Evolutionary conservation across 2,888 invertebrate species (phyloP), one percentile per base, ranked within the genome.

Genomic region (Rhyacophila evoluta): DNA sequence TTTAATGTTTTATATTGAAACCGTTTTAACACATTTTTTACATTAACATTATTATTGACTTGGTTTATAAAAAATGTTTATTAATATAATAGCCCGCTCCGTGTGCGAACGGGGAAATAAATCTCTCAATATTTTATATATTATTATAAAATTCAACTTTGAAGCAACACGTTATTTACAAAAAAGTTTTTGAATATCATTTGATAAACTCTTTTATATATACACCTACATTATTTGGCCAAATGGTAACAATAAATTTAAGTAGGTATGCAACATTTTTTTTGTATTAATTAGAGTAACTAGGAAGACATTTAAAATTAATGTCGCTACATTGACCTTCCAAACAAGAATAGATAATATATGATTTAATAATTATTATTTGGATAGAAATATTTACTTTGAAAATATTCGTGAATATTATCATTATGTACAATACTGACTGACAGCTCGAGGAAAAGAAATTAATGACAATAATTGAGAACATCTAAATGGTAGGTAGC

Each of bases 181-280:
- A 75, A 75, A 75, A 72, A 69, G 33, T 67, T 37, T 55, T 69
- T 75, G 72, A 70, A 74, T 70, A 76, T 76, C 73, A 77, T 68
- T 73, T 39, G 38, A 73, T 73, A 73, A 72, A 72, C 29, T 78
- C 69, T 69, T 33, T 72, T 72, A 76, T 72, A 72, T 79, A 33
- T 79, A 77, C 76, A 79, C 74, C 74, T 80, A 80, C 33, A 74
- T 72, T 77, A 80, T 80, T 80, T 80, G 80, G 80, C 80, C 80
- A 80, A 79, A 77, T 73, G 77, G 69, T 77, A 80, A 80, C 80
- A 80, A 75, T 77, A 74, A 72, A 74, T 74, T 74, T 33, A 75
- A 29, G 36, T 75, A 77, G 70, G 71, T 70, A 76, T 70, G 76
- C 73, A 79, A 77, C 76, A 77, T 39, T 77, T 29, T 28, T 33